Evolutionary conservation across 2,797 vertebrate species (phyloP), one percentile per base, ranked within the genome.

Genomic region (Oophaga sylvatica): DNA sequence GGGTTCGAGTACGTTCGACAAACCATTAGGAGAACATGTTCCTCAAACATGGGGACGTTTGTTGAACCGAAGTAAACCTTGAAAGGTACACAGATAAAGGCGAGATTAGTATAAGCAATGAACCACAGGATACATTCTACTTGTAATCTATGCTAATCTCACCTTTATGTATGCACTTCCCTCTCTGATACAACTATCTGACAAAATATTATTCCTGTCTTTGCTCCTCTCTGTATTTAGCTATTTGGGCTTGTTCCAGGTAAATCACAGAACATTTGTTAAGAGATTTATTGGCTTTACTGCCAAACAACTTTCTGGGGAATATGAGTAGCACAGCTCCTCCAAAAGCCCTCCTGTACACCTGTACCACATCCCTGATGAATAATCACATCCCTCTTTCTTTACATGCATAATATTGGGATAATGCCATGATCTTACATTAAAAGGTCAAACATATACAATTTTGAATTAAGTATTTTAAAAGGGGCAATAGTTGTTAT

Each of bases 191-290:
- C 31, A 22, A 15, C 56, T 80, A 6, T 77, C 83, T 20, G 19
- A 62, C n/a, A 84, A 63, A 70, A 73, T 62, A 63, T 63, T 62
- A 60, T 84, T 84, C 41, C 16, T 63, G 35, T 26, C 59, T 65
- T 84, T 31, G n/a, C 31, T 16, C 35, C 35, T 77, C 15, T 9
- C 7, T 84, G 70, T n/a, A 53, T 77, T 48, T 60, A 76, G 60
- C 59, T 71, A 19, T 35, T 81, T 89, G 88, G 81, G 56, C 79
- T 53, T 68, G 10, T 83, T 89, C 88, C 88, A 86, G 59, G 63
- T 87, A 83, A 89, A 87, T 87, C 26, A 45, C 59, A 65, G 80
- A 89, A 86, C 88, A 89, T 89, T 83, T 89, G 88, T 57, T 89
- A 63, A 80, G 87, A 78, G 80, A 87, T 81, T 76, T 85, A 83